phyloP scores from a whole-genome alignment of 2,113 vertebrate genomes.

The Athene cunicularia region DNA sequence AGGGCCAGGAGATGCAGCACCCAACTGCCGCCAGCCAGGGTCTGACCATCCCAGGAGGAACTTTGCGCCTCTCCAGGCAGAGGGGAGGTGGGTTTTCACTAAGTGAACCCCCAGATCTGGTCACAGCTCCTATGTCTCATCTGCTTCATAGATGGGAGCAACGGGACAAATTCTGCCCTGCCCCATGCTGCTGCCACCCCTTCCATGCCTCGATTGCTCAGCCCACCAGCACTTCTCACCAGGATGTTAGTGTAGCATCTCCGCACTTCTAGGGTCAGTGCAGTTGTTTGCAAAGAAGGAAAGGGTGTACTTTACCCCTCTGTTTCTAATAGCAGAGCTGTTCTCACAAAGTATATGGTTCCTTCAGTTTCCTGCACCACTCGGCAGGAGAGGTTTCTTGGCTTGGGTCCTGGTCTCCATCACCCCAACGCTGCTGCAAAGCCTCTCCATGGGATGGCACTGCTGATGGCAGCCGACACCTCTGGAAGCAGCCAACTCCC shows the following conservation, averaged over 20 bases:
- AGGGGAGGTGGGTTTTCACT: neutral
- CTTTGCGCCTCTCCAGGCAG: neutral
- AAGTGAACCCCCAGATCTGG: neutral
- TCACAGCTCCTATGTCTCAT: neutral
- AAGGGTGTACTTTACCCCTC: neutral
- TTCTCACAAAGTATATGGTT: neutral
- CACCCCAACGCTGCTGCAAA: neutral
- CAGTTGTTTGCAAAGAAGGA: neutral
- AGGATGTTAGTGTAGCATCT: fast-evolving
- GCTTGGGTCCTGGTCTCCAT: neutral
- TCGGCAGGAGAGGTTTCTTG: neutral
- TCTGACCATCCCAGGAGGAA: neutral
- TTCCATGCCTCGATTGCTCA: neutral
- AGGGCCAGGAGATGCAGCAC: neutral
- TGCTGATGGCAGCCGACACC: neutral
- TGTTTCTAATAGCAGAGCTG: neutral
- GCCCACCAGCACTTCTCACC: neutral
- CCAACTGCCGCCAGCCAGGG: neutral
- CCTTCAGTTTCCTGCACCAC: neutral
- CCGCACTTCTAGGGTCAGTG: neutral
- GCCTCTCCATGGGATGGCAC: neutral
- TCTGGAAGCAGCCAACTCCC: neutral
- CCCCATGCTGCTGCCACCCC: neutral
- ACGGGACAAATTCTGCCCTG: neutral
- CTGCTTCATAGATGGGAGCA: neutral